Base-by-base conservation (phyloP, 2,797 vertebrate genomes). In the Nyctalus aviator region DNA sequence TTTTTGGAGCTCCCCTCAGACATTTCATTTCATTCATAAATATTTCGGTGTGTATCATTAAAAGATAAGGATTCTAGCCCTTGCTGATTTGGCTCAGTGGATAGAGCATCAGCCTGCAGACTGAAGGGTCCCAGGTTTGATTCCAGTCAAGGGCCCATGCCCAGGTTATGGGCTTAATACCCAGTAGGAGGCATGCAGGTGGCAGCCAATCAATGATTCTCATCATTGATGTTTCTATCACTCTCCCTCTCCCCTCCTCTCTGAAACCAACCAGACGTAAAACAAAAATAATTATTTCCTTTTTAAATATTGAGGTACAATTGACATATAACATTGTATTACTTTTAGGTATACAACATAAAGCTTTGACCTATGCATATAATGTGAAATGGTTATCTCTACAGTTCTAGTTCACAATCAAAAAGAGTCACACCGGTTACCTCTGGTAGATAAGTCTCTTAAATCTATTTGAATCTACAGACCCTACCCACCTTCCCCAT, bases 1-100 rank as follows among this genome's bases (percentile, higher is more conserved):
- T 27, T 69, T 85, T 84, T 77, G 82, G 75, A 77, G n/a, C 15
- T 83, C 37, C 59, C 46, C 50, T 69, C 85, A 88, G 71, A 41
- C 50, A 48, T 48, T n/a, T 50, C 5, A 84, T 59, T 48, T 83
- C 59, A 48, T 48, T 41, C 10, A 37, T 76, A 76, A 93, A 41
- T 20, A 57, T 48, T 59, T 77, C n/a, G 14, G 13, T 59, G 46
- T 46, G 18, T 37, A 69, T 59, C 78, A 83, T 18, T 57, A 83
- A 57, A 93, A 76, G 20, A 75, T 23, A 41, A n/a, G 37, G 30
- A 55, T 55, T 72, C 53, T n/a, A 62, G 57, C 57, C 25, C 57
- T 30, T 6, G 57, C 57, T 2, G 12, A 25, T 62, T 6, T 27
- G 57, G 25, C 12, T 30, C 25, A 30, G 57, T 6, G 25, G 57